Conservation (phyloP, 2,113 vertebrate species). For the Aegypius monachus region DNA sequence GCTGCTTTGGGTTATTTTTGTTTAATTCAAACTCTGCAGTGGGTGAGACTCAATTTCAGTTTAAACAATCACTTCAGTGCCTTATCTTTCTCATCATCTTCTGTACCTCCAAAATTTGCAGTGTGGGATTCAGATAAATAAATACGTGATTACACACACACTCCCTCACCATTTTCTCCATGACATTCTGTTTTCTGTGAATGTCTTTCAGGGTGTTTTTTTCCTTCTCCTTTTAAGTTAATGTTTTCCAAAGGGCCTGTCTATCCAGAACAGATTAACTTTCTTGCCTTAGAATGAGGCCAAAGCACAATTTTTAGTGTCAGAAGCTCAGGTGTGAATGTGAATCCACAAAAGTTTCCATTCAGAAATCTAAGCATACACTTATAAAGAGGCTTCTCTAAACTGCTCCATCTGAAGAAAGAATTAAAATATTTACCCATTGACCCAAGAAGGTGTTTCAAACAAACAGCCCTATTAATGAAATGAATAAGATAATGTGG, state of each 20-base stretch:
- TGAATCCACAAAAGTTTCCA: neutral
- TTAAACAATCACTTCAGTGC: slow-evolving; percentile 66
- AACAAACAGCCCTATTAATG: neutral
- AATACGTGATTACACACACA: slow-evolving; percentile 48
- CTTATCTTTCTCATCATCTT: slow-evolving; percentile 64
- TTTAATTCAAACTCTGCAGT: slow-evolving; percentile 65
- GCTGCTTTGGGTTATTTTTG: slow-evolving; percentile 64
- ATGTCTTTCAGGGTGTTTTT: neutral
- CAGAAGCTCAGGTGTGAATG: slow-evolving; percentile 10
- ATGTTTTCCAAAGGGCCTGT: slow-evolving; percentile 11
- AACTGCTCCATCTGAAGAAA: neutral
- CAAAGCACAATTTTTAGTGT: slow-evolving; percentile 8
- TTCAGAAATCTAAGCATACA: slow-evolving; percentile 2
- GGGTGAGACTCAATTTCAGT: slow-evolving; percentile 62
- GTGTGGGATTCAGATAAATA: slow-evolving; percentile 53
- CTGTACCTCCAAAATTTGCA: slow-evolving; percentile 34
- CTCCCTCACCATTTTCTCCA: slow-evolving; percentile 24
- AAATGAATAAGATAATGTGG: neutral
- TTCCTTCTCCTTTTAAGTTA: neutral
- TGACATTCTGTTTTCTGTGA: slow-evolving; percentile 46
- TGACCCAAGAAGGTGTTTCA: neutral
- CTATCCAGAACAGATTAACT: slow-evolving; percentile 40
- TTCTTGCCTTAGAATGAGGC: slow-evolving; percentile 12
- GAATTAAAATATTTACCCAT: neutral
- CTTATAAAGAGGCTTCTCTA: neutral